Percentiles rank a stretch among this genome's conserved stretches.
Conservation (phyloP, 1,140 invertebrate genomes). For the Spodoptera frugiperda region DNA sequence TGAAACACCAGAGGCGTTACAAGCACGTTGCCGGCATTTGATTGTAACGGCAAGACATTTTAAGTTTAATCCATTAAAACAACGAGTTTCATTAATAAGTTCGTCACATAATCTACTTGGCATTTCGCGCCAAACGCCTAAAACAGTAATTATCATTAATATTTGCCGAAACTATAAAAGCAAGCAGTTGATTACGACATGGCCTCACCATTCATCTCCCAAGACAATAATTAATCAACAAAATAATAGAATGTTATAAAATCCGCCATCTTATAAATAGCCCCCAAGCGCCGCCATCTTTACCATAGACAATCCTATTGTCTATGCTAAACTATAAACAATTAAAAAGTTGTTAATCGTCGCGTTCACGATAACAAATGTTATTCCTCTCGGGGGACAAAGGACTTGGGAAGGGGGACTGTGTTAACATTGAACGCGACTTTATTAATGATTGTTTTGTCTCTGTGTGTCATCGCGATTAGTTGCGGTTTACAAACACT, state of each 20-base stretch:
- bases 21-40: no score
- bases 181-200: slow-evolving; percentile 5
- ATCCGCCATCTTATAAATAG: slow-evolving; percentile 5
- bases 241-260: slow-evolving; percentile 21
- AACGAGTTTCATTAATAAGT: no score
- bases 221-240: slow-evolving; percentile 11
- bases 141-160: no score
- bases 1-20: no score
- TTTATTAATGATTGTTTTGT: slow-evolving; percentile 8
- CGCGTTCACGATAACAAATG: not conserved
- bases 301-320: slow-evolving; percentile 25
- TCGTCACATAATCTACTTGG: no score
- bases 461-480: slow-evolving; percentile 3
- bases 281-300: slow-evolving; percentile 7
- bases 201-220: not conserved
- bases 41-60: no score
- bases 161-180: not conserved
- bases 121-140: no score
- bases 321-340: slow-evolving; percentile 35
- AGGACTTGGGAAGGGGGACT: not conserved
- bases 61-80: no score
- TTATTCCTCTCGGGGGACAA: slow-evolving; percentile 11
- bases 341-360: slow-evolving; percentile 36
- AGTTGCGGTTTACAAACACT: no score
- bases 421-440: not conserved